Conservation (phyloP, 2,888 invertebrate species). For the Drosophila affinis region DNA sequence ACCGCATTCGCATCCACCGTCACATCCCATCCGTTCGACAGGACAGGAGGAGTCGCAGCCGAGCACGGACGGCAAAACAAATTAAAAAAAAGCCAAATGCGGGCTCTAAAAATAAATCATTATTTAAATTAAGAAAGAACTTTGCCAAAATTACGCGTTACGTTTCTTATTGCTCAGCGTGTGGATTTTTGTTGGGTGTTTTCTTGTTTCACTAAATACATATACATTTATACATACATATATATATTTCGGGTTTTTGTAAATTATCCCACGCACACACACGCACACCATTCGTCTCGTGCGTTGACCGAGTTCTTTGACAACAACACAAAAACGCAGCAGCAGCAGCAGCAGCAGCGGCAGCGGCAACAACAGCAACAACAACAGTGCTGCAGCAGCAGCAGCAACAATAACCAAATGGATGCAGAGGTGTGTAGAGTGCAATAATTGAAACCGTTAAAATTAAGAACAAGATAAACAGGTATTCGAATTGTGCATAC, state of each 20-base stretch:
- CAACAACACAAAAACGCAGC: slow-evolving; percentile 22
- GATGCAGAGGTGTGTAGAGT: slow-evolving; percentile 71
- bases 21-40: slow-evolving; percentile 5
- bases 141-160: slow-evolving; percentile 30
- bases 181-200: slow-evolving; percentile 7
- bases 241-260: slow-evolving; percentile 24
- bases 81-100: slow-evolving; percentile 35
- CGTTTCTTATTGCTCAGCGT: slow-evolving; percentile 41
- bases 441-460: slow-evolving; percentile 26
- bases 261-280: not conserved
- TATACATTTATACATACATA: slow-evolving; percentile 49
- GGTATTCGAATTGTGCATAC: not conserved
- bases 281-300: not conserved
- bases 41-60: slow-evolving; percentile 10
- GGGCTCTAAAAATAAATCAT: slow-evolving; percentile 64
- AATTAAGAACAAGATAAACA: slow-evolving; percentile 19
- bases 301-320: slow-evolving; percentile 58
- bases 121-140: slow-evolving; percentile 47
- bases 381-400: not conserved
- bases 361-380: slow-evolving; percentile 22
- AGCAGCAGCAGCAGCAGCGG: slow-evolving; percentile 17
- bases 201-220: slow-evolving; percentile 49
- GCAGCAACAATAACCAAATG: slow-evolving; percentile 49
- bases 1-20: slow-evolving; percentile 5
- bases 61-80: slow-evolving; percentile 2